Evolutionary conservation across 1,140 invertebrate species (phyloP).

Genomic region (Lethocerus indicus): DNA sequence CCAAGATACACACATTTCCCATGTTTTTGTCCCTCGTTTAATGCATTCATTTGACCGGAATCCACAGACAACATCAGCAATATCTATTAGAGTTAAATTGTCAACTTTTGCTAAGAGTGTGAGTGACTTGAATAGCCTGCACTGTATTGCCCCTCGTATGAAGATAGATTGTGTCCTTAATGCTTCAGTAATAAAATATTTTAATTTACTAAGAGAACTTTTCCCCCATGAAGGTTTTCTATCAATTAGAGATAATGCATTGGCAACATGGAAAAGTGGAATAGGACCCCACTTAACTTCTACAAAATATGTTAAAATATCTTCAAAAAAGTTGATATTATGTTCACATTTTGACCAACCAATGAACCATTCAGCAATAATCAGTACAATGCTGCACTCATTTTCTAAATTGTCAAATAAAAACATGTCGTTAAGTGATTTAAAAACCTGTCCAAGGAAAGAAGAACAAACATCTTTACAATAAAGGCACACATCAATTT

Average conservation of each 20-base stretch:
- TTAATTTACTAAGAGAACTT: constrained; percentile 6
- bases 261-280: constrained; percentile 10
- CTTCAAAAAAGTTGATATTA: constrained; percentile 3
- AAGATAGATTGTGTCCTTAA: constrained; percentile 17
- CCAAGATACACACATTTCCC: constrained; percentile 14
- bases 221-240: constrained; percentile 1
- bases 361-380: constrained; percentile 1
- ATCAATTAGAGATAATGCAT: neutral
- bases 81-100: neutral
- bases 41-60: constrained; percentile 17
- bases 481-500: no score
- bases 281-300: constrained; percentile 11
- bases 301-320: constrained; percentile 2
- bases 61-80: constrained; percentile 11
- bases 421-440: constrained; percentile 7
- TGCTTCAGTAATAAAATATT: constrained; percentile 16
- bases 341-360: neutral
- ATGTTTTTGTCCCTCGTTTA: constrained; percentile 11
- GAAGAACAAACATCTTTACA: constrained; percentile 4
- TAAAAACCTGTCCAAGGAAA: constrained; percentile 17
- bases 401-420: constrained; percentile 3
- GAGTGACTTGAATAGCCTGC: constrained; percentile 13
- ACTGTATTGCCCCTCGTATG: constrained; percentile 20
- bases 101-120: constrained; percentile 10
- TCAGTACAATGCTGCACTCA: neutral